Conservation (phyloP, 2,797 vertebrate species). For the Capromys pilorides region DNA sequence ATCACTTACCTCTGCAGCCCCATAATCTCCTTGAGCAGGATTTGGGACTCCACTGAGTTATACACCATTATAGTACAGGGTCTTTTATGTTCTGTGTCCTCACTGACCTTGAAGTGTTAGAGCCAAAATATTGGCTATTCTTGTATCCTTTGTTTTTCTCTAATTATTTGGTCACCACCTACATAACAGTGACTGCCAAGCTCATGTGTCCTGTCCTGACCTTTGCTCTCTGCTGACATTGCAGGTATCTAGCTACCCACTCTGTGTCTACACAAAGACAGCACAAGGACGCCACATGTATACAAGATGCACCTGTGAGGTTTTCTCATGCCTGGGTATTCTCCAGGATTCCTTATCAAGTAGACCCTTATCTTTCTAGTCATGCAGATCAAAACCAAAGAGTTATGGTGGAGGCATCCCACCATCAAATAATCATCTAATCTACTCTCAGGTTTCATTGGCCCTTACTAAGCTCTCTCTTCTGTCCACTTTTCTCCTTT, state of each 20-base stretch:
- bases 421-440: neutral
- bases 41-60: no score
- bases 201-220: neutral
- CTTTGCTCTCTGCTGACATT: neutral
- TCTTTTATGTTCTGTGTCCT: no score
- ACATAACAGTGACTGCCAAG: rapidly evolving
- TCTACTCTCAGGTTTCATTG: neutral
- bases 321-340: neutral
- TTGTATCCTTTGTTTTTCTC: no score
- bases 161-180: neutral
- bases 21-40: no score
- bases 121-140: no score
- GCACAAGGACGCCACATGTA: neutral
- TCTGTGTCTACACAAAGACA: neutral
- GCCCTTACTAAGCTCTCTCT: neutral
- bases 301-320: neutral
- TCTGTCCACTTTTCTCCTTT: neutral
- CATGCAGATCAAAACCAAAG: neutral
- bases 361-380: rapidly evolving
- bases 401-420: neutral
- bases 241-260: neutral
- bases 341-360: neutral
- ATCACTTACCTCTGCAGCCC: no score
- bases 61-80: no score
- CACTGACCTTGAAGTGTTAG: no score